phyloP scores from a whole-genome alignment of 1,140 invertebrate species.

The Caerostris darwini region DNA sequence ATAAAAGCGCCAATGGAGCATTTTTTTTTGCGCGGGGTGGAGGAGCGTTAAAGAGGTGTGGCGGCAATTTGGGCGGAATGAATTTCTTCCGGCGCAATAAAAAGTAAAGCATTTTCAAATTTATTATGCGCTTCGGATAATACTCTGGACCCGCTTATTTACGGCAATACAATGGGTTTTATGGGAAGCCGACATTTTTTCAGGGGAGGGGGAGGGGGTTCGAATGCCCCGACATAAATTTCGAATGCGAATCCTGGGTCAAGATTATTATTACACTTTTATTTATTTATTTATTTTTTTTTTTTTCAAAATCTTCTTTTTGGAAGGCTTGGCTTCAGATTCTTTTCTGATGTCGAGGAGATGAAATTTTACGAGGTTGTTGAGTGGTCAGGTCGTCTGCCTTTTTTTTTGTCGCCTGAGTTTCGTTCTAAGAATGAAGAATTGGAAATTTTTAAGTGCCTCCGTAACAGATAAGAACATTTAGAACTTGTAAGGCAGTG shows the following conservation, averaged over 20 bases:
- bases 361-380: neutral
- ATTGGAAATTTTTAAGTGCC: no score
- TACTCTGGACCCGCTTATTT: constrained; percentile 19
- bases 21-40: neutral
- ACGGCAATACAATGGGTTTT: constrained; percentile 49
- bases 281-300: neutral
- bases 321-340: neutral
- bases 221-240: constrained; percentile 31
- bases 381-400: neutral
- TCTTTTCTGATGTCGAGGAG: neutral
- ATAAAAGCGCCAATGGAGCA: constrained; percentile 21
- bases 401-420: neutral
- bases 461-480: no score
- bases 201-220: no score
- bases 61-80: constrained; percentile 36
- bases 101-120: constrained; percentile 58
- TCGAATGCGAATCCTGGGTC: neutral
- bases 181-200: neutral
- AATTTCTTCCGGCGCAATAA: constrained; percentile 60
- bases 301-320: neutral
- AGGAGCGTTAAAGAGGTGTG: neutral
- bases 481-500: no score
- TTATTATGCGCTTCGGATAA: no score
- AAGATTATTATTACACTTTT: neutral
- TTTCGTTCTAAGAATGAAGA: no score